Conservation (phyloP, 2,797 vertebrate species). For the Tamandua tetradactyla region DNA sequence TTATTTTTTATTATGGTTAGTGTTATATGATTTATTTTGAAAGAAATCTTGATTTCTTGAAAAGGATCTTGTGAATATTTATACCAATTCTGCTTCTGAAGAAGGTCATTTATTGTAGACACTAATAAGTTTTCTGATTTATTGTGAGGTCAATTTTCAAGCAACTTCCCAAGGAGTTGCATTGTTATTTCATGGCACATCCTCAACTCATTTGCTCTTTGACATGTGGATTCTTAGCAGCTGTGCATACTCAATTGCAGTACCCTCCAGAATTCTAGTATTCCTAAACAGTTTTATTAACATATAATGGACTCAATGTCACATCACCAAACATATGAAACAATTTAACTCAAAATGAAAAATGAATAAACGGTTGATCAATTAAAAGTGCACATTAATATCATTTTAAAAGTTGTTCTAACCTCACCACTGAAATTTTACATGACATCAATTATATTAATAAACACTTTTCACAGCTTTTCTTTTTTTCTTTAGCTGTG, state of each 20-base stretch:
- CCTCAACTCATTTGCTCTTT: constrained; percentile 38
- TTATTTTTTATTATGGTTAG: not conserved
- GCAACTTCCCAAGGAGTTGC: not conserved
- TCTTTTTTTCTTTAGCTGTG: no score
- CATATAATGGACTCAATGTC: constrained; percentile 28
- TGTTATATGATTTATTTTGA: not conserved
- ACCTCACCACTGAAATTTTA: not conserved
- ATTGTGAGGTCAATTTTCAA: constrained; percentile 6
- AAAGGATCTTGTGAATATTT: constrained; percentile 45
- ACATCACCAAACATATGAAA: constrained; percentile 48
- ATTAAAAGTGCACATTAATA: not conserved
- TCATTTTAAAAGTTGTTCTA: constrained; percentile 32
- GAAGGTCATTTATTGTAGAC: not conserved
- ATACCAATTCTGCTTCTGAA: constrained; percentile 50
- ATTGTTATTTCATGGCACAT: not conserved
- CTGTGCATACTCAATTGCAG: constrained; percentile 26
- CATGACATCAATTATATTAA: not conserved
- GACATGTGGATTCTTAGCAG: constrained; percentile 56
- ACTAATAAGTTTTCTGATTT: constrained; percentile 24
- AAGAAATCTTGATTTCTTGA: not conserved
- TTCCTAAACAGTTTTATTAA: constrained; percentile 63
- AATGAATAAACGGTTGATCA: not conserved
- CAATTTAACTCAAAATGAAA: constrained; percentile 44
- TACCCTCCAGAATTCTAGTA: not conserved
- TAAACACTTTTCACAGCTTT: not conserved